Conservation (phyloP, 2,797 vertebrate species). For the Diceros bicornis region DNA sequence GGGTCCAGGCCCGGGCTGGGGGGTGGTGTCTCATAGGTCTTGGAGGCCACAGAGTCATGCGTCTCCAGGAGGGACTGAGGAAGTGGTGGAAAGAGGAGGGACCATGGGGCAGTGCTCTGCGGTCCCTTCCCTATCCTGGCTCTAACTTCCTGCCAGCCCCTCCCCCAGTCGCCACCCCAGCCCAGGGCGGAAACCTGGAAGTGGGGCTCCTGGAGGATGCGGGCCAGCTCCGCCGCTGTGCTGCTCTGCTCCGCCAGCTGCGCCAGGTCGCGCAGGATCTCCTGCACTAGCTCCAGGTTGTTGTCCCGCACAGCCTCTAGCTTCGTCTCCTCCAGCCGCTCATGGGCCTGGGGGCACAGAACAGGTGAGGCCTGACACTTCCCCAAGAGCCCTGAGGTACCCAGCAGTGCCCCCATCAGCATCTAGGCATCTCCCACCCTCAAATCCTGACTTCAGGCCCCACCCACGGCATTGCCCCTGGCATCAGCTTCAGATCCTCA, state of each 20-base stretch:
- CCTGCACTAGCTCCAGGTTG: conserved; percentile 97
- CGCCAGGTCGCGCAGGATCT: conserved; percentile 95
- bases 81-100: background rate
- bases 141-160: rapidly evolving
- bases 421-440: background rate
- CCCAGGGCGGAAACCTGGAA: conserved; percentile 92
- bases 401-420: rapidly evolving
- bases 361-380: background rate
- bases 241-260: conserved; percentile 90
- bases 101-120: background rate
- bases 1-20: conserved; percentile 95
- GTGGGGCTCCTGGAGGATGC: conserved; percentile 96
- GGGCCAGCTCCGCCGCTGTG: conserved; percentile 92
- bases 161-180: background rate
- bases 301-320: conserved; percentile 97
- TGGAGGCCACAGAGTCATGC: conserved; percentile 97
- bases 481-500: background rate
- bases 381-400: background rate
- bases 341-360: conserved; percentile 91
- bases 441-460: background rate
- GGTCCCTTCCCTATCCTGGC: background rate
- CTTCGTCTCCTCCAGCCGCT: conserved; percentile 95
- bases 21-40: conserved; percentile 96
- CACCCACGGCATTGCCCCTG: too few relatives aligned
- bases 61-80: conserved; percentile 96